Percentiles rank a stretch among this genome's conserved stretches.
Conservation (phyloP, 2,888 invertebrate species). For the Dasysyrphus albostriatus region DNA sequence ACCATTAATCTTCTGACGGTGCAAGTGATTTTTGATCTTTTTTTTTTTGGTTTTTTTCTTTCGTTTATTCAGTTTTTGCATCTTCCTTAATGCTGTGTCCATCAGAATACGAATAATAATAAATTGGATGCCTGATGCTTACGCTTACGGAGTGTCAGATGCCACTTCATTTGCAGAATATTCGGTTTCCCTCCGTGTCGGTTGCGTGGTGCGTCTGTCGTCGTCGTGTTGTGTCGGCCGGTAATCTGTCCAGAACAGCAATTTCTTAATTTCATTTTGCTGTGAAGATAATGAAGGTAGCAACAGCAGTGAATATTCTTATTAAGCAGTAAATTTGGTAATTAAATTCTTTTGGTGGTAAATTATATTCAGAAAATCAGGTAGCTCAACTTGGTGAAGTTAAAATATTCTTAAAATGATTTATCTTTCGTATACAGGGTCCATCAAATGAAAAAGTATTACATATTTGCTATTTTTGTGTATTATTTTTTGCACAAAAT, state of each 20-base stretch:
- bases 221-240: too few relatives aligned
- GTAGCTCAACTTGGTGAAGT: background rate
- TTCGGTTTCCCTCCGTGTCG: background rate
- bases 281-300: background rate
- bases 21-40: constrained; percentile 64
- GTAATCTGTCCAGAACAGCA: constrained; percentile 24
- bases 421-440: too few relatives aligned
- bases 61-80: constrained; percentile 21
- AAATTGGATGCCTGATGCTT: constrained; percentile 50
- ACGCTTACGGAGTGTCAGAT: constrained; percentile 28
- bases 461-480: too few relatives aligned
- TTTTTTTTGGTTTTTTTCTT: background rate
- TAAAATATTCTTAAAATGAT: background rate
- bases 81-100: constrained; percentile 33
- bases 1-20: constrained; percentile 71
- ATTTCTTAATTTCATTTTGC: constrained; percentile 65
- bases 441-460: too few relatives aligned
- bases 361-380: background rate
- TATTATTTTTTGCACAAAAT: too few relatives aligned
- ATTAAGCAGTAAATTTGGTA: background rate
- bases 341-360: background rate
- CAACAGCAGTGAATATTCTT: background rate
- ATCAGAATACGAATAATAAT: constrained; percentile 67
- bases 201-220: too few relatives aligned
- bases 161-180: constrained; percentile 10